Evolutionary conservation across 2,888 invertebrate genomes (phyloP), one percentile per base, ranked within the genome.

Genomic region (Trichogramma dendrolimi): DNA sequence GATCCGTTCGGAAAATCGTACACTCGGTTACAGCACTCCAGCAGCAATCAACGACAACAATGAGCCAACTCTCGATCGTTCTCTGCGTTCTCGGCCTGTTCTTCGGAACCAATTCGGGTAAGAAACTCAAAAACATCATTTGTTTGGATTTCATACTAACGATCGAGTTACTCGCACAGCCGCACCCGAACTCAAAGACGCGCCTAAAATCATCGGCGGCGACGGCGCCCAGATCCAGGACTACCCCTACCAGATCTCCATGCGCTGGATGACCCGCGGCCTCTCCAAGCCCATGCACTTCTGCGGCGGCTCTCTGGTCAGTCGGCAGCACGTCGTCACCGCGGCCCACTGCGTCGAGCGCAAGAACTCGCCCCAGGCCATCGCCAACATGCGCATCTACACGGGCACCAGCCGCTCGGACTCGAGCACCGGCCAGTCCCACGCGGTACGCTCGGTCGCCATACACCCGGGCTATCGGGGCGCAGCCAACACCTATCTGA

Each of bases 281-380:
- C 14, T 5, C 8, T 11, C 60, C 4, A n/a, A n/a, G 6, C 60
- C 60, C 6, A 38, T 40, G 27, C 60, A 56, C 11, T 61, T 61
- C n/a, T 61, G 61, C 41, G 61, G 62, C 0, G 62, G 58, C 38
- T 54, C 62, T 7, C 58, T 62, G 4, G 48, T 62, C 8, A 41
- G 46, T 42, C 10, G 46, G 3, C 14, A 46, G 4, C 58, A 62
- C 41, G 7, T 62, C 43, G 50, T 62, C 58, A 62, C 62, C 2
- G 62, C 62, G 8, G 62, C 62, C 3, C 58, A 58, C 27, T 62
- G 62, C 47, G 62, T 62, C 7, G 10, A 56, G 4, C n/a, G 56
- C 1, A 61, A 61, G 27, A 40, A 4, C 1, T 6, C 44, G 6
- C 55, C 55, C 6, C 8, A 11, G n/a, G 1, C 48, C 41, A 4